Evolutionary conservation across 2,113 vertebrate species (phyloP), one percentile per base, ranked within the genome.

Genomic region (Periophthalmus modestus): DNA sequence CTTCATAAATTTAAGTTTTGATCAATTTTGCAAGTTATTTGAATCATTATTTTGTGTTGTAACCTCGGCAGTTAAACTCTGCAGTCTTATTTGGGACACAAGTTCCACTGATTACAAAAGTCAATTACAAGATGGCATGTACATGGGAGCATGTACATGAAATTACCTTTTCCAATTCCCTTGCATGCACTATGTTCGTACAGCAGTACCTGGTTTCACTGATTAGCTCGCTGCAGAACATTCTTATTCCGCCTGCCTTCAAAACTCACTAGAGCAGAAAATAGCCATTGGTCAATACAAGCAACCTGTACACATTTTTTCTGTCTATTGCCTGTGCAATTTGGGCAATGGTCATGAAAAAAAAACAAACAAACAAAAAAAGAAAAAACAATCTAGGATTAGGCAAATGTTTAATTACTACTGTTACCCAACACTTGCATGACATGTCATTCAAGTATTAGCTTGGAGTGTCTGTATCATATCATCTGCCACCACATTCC

Each of bases 371-470:
- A n/a, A n/a, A n/a, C n/a, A n/a, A n/a, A n/a, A n/a, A n/a, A n/a
- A n/a, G n/a, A n/a, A n/a, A 43, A 10, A 43, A 43, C 7, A 43
- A 33, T 28, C 24, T 21, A 21, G 54, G 54, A 57, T 74, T 16
- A 33, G 48, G 18, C 39, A 48, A 21, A 59, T 0, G 36, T 66
- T 11, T 46, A 66, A 5, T 46, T 13, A 34, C 19, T 13, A 21
- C 69, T 61, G 23, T 69, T n/a, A 10, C 52, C 57, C 72, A 80
- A 13, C 66, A 78, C 77, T 80, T 78, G 72, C 78, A 75, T 76
- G 73, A 55, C 39, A 52, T 68, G 72, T 68, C 71, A 82, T 80
- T 83, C 78, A 57, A 82, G 77, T 80, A 80, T 71, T 81, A 81
- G 78, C 82, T 79, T 83, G 75, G 54, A 47, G 52, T 74, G 72